Conservation (phyloP, 1,140 invertebrate genomes). For the Euborellia annulipes region DNA sequence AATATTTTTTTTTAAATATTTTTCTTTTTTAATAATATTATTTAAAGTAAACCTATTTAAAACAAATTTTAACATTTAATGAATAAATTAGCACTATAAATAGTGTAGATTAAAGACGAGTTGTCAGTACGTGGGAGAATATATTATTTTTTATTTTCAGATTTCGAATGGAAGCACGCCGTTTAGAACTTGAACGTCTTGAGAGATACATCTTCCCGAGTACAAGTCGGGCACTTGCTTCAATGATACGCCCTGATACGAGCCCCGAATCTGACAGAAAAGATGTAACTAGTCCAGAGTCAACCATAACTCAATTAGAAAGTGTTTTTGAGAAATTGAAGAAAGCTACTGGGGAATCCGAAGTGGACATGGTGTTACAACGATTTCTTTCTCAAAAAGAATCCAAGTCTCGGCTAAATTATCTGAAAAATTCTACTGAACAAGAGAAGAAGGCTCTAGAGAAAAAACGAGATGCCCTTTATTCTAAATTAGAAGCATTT, state of each 20-base stretch:
- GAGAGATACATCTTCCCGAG: slow-evolving; percentile 50
- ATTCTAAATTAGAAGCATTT: slow-evolving; percentile 49
- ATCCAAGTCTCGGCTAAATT: slow-evolving; percentile 46
- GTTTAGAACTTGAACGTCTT: slow-evolving; percentile 47
- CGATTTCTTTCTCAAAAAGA: slow-evolving; percentile 52
- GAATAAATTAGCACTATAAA: too few relatives aligned
- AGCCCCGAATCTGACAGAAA: slow-evolving; percentile 15
- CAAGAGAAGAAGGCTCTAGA: slow-evolving; percentile 53
- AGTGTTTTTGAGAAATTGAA: slow-evolving; percentile 52
- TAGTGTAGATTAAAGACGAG: too few relatives aligned
- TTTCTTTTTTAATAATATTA: too few relatives aligned
- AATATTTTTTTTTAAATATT: too few relatives aligned
- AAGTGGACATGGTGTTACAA: slow-evolving; percentile 51
- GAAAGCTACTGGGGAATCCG: slow-evolving; percentile 56
- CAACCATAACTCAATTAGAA: slow-evolving; percentile 37
- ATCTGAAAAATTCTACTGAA: slow-evolving; percentile 49
- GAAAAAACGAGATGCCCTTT: slow-evolving; percentile 44
- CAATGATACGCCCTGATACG: neutral
- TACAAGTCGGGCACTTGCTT: neutral
- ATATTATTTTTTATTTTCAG: slow-evolving; percentile 17
- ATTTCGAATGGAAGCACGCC: slow-evolving; percentile 46
- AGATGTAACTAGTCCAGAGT: slow-evolving; percentile 21
- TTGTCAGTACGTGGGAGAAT: too few relatives aligned
- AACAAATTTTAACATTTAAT: too few relatives aligned
- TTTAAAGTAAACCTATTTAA: too few relatives aligned